Conservation (phyloP, 2,113 vertebrate genomes). For the Nestor notabilis region DNA sequence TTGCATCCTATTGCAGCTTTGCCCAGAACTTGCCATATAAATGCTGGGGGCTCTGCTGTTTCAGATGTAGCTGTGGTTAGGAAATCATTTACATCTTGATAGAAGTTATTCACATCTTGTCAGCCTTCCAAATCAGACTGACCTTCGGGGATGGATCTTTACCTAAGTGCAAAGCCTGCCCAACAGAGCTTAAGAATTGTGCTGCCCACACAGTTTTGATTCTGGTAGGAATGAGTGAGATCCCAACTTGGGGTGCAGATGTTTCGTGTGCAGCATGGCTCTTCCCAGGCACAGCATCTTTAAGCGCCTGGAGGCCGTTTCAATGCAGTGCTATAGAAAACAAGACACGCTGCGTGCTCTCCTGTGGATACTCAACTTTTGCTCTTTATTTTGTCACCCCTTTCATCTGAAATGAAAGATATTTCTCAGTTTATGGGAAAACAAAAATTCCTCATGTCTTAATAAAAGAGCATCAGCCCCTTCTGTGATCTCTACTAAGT, state of each 20-base stretch:
- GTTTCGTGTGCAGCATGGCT: background rate
- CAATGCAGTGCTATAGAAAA: background rate
- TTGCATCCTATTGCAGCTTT: background rate
- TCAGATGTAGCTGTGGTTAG: background rate
- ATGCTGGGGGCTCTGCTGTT: background rate
- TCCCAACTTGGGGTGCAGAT: fast-evolving
- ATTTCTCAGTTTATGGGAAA: background rate
- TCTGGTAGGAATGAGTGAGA: fast-evolving
- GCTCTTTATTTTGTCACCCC: background rate
- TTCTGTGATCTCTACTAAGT: background rate
- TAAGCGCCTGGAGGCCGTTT: background rate
- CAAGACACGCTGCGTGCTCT: fast-evolving
- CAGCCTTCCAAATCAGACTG: background rate
- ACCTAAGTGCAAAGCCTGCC: background rate
- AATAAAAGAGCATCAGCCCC: background rate
- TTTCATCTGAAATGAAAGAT: constrained; percentile 19
- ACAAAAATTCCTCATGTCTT: background rate
- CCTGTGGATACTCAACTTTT: background rate
- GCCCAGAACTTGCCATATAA: background rate
- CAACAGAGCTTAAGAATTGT: background rate
- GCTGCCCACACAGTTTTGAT: background rate
- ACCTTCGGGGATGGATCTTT: background rate
- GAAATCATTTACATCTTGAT: background rate
- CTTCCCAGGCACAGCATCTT: background rate
- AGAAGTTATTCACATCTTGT: background rate